phyloP scores from a whole-genome alignment of 2,797 vertebrate species.

The Melanotaenia maccullochi region DNA sequence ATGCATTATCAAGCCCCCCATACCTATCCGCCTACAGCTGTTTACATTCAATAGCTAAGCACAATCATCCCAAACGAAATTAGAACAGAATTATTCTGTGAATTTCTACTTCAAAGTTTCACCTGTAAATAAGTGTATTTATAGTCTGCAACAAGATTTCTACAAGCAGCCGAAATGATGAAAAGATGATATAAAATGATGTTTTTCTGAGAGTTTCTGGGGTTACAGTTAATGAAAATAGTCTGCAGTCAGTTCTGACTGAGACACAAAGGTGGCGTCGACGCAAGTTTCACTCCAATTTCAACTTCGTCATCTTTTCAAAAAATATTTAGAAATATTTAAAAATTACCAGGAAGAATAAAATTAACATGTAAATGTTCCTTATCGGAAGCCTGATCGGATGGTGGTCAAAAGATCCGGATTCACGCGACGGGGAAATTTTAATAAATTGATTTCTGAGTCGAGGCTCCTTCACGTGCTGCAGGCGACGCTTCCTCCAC shows the following conservation, averaged over 20 bases:
- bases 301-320: constrained; percentile 99
- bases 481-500: constrained; percentile 73
- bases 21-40: constrained; percentile 24
- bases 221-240: background rate
- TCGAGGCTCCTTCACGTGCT: constrained; percentile 57
- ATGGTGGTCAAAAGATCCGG: constrained; percentile 26
- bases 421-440: constrained; percentile 3
- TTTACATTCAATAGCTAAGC: constrained; percentile 15
- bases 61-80: constrained; percentile 12
- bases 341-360: constrained; percentile 82
- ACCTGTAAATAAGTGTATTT: background rate
- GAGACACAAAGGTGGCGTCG: constrained; percentile 95
- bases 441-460: constrained; percentile 58
- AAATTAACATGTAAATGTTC: constrained; percentile 83
- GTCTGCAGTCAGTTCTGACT: constrained; percentile 77
- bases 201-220: too few species aligned
- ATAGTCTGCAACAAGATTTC: too few species aligned
- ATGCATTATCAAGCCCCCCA: constrained; percentile 15
- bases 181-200: too few species aligned
- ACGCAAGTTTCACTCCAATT: constrained; percentile 86
- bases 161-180: too few species aligned
- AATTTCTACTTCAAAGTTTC: background rate
- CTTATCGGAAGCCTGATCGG: constrained; percentile 68
- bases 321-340: constrained; percentile 96
- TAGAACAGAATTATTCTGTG: background rate